These are phyloP conservation scores for Drosophila mauritiana DNA, from an alignment of 1,140 invertebrate species.

Conservation along the genomic window DNA sequence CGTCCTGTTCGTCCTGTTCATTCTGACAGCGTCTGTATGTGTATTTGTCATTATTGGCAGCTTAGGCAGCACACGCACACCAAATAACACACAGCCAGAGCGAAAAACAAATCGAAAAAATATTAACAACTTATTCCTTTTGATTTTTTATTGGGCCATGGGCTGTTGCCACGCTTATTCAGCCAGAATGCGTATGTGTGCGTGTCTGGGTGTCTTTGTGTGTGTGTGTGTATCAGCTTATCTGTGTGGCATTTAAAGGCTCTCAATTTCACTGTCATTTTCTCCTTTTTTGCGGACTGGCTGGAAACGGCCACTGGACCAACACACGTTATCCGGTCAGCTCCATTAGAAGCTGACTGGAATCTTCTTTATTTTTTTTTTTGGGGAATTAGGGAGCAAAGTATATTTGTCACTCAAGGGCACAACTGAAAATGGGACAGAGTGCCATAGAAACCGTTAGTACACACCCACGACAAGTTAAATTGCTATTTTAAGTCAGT, in stretches of 20 bases:
- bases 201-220: neutral
- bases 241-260: slow-evolving; percentile 42
- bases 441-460: neutral
- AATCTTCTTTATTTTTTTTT: slow-evolving; percentile 9
- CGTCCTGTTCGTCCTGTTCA: neutral
- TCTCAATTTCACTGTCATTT: neutral
- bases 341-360: slow-evolving; percentile 15
- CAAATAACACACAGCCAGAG: slow-evolving; percentile 5
- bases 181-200: slow-evolving; percentile 9
- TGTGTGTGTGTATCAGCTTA: slow-evolving; percentile 23
- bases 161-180: slow-evolving; percentile 46
- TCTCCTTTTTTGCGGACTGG: neutral
- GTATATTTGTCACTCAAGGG: slow-evolving; percentile 7
- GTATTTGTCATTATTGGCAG: slow-evolving; percentile 69
- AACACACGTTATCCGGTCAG: slow-evolving; percentile 22
- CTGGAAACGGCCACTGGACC: slow-evolving; percentile 24
- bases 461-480: no score
- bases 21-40: neutral
- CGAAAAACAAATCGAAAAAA: slow-evolving; percentile 71
- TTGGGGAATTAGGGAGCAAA: slow-evolving; percentile 2
- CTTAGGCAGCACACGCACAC: slow-evolving; percentile 40
- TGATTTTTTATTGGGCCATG: slow-evolving; percentile 69
- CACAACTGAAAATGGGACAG: neutral
- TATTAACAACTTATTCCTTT: slow-evolving; percentile 75
- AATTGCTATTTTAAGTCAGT: neutral